A percentile compares a stretch with the other conserved stretches of the same genome.
Conservation (phyloP, 1,140 invertebrate species). For the Helicoverpa armigera region DNA sequence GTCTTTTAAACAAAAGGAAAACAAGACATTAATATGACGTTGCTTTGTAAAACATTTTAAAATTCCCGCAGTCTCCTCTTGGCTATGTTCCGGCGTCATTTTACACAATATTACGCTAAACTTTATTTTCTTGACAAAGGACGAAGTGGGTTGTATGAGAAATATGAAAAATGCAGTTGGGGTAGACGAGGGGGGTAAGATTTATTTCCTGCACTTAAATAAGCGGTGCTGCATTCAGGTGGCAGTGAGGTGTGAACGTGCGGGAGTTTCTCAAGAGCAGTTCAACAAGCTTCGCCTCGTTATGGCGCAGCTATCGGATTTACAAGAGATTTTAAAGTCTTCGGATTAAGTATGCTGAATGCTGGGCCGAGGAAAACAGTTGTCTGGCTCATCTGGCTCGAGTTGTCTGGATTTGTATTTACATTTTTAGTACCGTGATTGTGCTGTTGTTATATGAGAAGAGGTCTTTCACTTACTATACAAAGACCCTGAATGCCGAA, state of each 20-base stretch:
- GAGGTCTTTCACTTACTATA: too few species aligned
- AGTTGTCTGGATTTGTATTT: background rate
- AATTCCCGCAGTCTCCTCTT: background rate
- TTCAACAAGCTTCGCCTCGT: constrained; percentile 25
- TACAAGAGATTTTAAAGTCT: constrained; percentile 30
- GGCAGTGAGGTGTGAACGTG: constrained; percentile 31
- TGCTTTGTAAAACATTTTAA: background rate
- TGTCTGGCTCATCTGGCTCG: background rate
- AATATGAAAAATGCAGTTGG: constrained; percentile 33
- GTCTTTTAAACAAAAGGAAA: background rate
- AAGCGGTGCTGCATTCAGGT: constrained; percentile 35
- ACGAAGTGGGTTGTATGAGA: background rate
- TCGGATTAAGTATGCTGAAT: background rate
- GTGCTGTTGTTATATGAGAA: background rate
- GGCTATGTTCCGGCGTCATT: background rate
- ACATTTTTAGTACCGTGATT: background rate
- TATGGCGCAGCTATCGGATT: constrained; percentile 30
- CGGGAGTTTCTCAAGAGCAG: constrained; percentile 27
- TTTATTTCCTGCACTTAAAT: constrained; percentile 44
- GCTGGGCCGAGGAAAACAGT: constrained; percentile 1
- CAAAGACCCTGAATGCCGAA: too few species aligned
- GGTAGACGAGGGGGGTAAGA: constrained; percentile 16
- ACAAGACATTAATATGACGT: background rate
- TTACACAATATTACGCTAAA: constrained; percentile 22
- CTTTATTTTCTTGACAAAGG: constrained; percentile 28